Conservation (phyloP, 2,888 invertebrate genomes). For the Tiliacea aurago region DNA sequence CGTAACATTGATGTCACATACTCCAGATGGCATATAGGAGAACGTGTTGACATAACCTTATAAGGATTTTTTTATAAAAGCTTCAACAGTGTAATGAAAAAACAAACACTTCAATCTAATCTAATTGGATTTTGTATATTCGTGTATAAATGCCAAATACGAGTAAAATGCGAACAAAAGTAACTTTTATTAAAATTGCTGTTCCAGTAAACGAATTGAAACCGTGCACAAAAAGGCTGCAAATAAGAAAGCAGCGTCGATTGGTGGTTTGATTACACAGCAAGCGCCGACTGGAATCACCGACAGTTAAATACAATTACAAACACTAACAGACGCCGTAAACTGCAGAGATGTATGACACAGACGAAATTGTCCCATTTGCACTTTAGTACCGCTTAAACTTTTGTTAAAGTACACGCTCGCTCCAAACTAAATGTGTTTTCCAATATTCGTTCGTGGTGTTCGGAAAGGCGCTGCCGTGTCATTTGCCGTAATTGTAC, state of each 20-base stretch:
- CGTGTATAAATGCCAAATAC: background rate
- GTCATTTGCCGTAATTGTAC: slow-evolving; percentile 80
- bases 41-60: slow-evolving; percentile 37
- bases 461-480: slow-evolving; percentile 72
- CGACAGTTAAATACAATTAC: slow-evolving; percentile 65
- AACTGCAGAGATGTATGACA: slow-evolving; percentile 67
- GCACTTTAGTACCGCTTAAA: slow-evolving; percentile 67
- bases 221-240: slow-evolving; percentile 31
- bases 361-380: slow-evolving; percentile 68
- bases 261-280: slow-evolving; percentile 64
- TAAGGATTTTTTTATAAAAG: background rate
- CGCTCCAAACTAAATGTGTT: slow-evolving; percentile 67
- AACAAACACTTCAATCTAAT: too few species aligned
- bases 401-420: slow-evolving; percentile 65
- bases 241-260: slow-evolving; percentile 58
- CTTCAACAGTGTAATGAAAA: slow-evolving; percentile 2
- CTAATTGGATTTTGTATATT: background rate
- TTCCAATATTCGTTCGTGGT: slow-evolving; percentile 66
- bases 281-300: slow-evolving; percentile 50
- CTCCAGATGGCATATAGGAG: slow-evolving; percentile 32
- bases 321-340: slow-evolving; percentile 60
- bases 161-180: slow-evolving; percentile 17
- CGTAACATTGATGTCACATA: slow-evolving; percentile 24
- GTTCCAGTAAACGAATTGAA: slow-evolving; percentile 44
- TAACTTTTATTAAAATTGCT: slow-evolving; percentile 48